Evolutionary conservation across 2,888 invertebrate species (phyloP), one percentile per base, ranked within the genome.

Genomic region (Halocaridina rubra): DNA sequence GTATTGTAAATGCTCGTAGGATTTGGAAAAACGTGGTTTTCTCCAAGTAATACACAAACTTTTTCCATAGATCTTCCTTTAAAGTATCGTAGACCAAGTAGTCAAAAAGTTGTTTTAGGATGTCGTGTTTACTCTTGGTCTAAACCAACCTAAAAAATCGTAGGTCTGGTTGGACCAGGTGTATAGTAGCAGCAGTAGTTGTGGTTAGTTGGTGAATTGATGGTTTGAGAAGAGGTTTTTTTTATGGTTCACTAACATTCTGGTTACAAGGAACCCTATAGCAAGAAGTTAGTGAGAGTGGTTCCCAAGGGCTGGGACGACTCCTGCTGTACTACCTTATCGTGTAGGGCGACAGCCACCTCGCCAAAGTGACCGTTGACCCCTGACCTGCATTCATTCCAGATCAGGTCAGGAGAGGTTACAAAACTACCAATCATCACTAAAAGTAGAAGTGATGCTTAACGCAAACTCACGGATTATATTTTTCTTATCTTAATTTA

Each of bases 271-370:
- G 29, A 64, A 64, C 53, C 53, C 53, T 53, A n/a, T 53, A 53
- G 53, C 53, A 53, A 59, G 29, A 76, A 59, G 76, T 59, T 76
- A 76, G 59, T 59, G 76, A 59, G 76, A 75, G 75, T 75, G 69
- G 39, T 69, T 79, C 69, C 79, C 79, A 69, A 16, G 79, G 79
- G 79, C 79, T 79, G 79, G 79, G 79, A 79, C 79, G 67, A 69
- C 75, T 75, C 69, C 80, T 71, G 30, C 69, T 80, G 69, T 80
- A 57, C 80, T 53, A 32, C 71, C 71, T 71, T 57, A 30, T 59
- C 57, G 80, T 80, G 80, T 80, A 71, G 80, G 80, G 71, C 80
- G 27, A 8, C 64, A 61, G 24, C 78, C 59, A 53, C 80, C 71
- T 64, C 64, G 29, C 79, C 79, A 19, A 29, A 22, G 69, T 71